Evolutionary conservation across 2,888 invertebrate genomes (phyloP).

Genomic region (Leptopilina syphax): DNA sequence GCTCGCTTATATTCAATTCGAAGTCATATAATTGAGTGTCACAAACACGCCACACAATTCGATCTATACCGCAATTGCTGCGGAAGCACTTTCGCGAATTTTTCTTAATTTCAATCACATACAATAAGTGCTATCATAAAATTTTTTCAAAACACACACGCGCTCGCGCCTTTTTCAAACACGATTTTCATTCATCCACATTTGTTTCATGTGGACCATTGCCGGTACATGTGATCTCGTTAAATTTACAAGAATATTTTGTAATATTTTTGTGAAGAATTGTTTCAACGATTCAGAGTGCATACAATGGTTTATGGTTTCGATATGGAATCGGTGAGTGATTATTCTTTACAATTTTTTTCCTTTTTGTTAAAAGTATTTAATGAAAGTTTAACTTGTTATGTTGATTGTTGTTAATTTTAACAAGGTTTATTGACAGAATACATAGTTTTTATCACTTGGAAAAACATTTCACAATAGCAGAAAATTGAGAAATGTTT

Average conservation of each 20-base stretch:
- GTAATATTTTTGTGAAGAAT: slow-evolving; percentile 28
- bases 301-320: slow-evolving; percentile 70
- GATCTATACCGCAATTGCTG: not conserved
- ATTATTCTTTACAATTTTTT: not conserved
- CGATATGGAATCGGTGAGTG: slow-evolving; percentile 73
- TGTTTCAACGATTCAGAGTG: slow-evolving; percentile 43
- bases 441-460: no score
- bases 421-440: no score
- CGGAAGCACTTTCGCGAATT: slow-evolving; percentile 28
- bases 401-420: no score
- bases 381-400: not conserved
- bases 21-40: slow-evolving; percentile 35
- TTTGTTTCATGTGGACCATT: slow-evolving; percentile 14
- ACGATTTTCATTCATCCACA: slow-evolving; percentile 18
- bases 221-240: not conserved
- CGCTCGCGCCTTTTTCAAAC: not conserved
- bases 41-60: not conserved
- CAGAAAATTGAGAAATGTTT: slow-evolving; percentile 16
- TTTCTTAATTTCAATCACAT: not conserved
- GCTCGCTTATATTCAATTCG: slow-evolving; percentile 40
- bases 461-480: no score
- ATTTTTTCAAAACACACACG: not conserved
- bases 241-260: not conserved
- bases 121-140: no score
- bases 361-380: not conserved